Evolutionary conservation across 64 coral and sea anemone genomes (phyloP).

Genomic region (Catalaphyllia jardinei): DNA sequence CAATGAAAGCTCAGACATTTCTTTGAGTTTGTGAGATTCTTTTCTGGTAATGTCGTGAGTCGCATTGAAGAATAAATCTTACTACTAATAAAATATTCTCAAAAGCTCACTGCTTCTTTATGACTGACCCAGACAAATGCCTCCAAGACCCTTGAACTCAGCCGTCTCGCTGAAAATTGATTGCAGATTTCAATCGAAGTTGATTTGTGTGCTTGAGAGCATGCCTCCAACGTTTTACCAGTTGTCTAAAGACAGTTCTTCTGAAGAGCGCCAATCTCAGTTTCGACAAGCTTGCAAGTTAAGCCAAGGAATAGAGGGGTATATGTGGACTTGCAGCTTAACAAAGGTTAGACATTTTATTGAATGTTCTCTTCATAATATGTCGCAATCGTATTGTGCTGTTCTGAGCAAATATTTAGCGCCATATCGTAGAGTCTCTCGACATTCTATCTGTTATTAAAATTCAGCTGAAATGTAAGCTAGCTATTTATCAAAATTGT

Average conservation of each 20-base stretch:
- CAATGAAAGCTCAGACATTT: neutral
- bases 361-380: too few relatives aligned
- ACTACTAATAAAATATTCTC: neutral
- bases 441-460: neutral
- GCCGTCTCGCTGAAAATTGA: neutral
- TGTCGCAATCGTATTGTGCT: too few relatives aligned
- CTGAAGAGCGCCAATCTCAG: neutral
- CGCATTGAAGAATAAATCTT: neutral
- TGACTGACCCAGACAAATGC: neutral
- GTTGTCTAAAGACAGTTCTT: neutral
- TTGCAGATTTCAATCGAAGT: neutral
- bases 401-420: too few relatives aligned
- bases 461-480: neutral
- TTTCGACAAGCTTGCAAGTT: too few relatives aligned
- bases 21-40: neutral
- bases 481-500: neutral
- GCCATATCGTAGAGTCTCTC: neutral
- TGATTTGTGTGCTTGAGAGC: neutral
- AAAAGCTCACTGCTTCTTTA: neutral
- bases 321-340: too few relatives aligned
- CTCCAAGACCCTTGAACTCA: neutral
- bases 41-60: neutral
- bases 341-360: too few relatives aligned
- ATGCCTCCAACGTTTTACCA: neutral
- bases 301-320: too few relatives aligned